Conservation (phyloP, 1,140 invertebrate genomes). For the Ips nitidus region DNA sequence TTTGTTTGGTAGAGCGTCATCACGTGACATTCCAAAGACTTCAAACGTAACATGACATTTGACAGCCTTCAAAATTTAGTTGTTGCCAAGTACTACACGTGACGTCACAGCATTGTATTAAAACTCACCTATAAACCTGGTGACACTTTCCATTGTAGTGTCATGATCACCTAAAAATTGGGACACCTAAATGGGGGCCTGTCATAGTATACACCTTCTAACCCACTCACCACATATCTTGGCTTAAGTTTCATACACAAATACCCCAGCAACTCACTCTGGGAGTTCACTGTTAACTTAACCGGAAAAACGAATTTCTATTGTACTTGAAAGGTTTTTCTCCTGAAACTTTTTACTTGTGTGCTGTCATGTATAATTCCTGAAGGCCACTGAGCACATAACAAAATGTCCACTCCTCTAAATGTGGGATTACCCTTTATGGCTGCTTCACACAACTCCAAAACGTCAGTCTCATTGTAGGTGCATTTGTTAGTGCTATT, state of each 20-base stretch:
- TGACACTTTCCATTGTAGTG: conserved; percentile 63
- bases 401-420: too few relatives aligned
- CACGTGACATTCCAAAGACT: too few relatives aligned
- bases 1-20: too few relatives aligned
- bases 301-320: too few relatives aligned
- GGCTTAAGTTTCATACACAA: conserved; percentile 84
- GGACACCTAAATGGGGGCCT: conserved; percentile 83
- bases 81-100: not conserved
- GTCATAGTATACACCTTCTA: conserved; percentile 81
- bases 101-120: not conserved
- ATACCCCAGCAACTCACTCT: conserved; percentile 69
- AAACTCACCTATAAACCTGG: conserved; percentile 76
- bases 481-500: too few relatives aligned
- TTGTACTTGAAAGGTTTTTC: not conserved
- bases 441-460: too few relatives aligned
- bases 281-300: conserved; percentile 31
- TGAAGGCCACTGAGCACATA: conserved; percentile 87
- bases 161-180: conserved; percentile 52
- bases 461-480: too few relatives aligned
- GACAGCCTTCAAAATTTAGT: not conserved
- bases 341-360: conserved; percentile 8
- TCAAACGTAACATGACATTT: too few relatives aligned
- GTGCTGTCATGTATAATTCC: conserved; percentile 57
- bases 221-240: conserved; percentile 87
- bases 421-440: too few relatives aligned